Percentiles rank a stretch among this genome's conserved stretches.
Conservation (phyloP, 2,888 invertebrate genomes). For the Sussaba pulchella region DNA sequence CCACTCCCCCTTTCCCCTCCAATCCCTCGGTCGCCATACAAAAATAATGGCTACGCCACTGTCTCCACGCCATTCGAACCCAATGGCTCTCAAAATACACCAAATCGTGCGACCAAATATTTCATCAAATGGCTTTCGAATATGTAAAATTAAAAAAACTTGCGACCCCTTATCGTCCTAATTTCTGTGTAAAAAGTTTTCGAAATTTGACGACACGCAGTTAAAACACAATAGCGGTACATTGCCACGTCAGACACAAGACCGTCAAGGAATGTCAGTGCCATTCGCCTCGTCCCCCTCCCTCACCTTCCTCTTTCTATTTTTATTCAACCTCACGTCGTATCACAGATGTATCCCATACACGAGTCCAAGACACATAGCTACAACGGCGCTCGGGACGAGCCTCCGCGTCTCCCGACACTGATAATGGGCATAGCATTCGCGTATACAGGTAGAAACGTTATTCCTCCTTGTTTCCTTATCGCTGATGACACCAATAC, state of each 20-base stretch:
- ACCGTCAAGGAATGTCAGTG: background rate
- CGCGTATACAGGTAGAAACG: conserved; percentile 30
- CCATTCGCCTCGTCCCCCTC: background rate
- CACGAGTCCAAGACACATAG: background rate
- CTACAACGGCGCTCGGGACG: background rate
- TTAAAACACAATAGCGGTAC: background rate
- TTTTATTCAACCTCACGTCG: conserved; percentile 12
- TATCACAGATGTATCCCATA: background rate
- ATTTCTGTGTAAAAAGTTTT: no score
- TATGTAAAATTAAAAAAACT: no score
- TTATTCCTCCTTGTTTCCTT: conserved; percentile 49
- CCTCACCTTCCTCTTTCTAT: conserved; percentile 7
- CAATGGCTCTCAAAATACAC: no score
- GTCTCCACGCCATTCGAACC: no score
- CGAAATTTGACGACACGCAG: background rate
- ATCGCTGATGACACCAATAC: conserved; percentile 65
- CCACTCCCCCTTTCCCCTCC: no score
- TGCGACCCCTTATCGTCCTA: no score
- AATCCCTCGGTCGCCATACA: no score
- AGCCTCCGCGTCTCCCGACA: background rate
- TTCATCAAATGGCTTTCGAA: no score
- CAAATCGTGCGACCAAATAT: no score
- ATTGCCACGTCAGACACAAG: no score
- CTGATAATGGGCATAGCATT: conserved; percentile 4
- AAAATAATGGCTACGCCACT: no score